Evolutionary conservation across 2,888 invertebrate genomes (phyloP).

Genomic region (Blomia tropicalis): DNA sequence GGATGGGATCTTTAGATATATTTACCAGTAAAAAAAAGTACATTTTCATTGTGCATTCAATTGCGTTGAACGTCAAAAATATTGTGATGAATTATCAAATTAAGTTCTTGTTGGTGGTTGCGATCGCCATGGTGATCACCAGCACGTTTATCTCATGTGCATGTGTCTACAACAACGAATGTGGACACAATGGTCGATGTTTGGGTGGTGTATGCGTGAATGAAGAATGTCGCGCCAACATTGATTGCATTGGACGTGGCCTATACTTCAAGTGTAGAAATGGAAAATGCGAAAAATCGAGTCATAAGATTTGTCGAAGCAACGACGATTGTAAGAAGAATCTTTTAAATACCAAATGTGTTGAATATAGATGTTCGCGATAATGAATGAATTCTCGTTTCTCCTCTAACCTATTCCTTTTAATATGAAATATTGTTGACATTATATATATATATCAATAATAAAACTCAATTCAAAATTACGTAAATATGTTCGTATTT

Average conservation of each 20-base stretch:
- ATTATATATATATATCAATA: too few species aligned
- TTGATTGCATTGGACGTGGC: background rate
- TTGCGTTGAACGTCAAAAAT: background rate
- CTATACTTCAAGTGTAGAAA: slow-evolving; percentile 1
- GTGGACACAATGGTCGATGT: background rate
- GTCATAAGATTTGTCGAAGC: slow-evolving; percentile 1
- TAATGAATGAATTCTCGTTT: too few species aligned
- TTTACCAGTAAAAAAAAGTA: too few species aligned
- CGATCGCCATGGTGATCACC: slow-evolving; percentile 4
- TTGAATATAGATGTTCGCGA: background rate
- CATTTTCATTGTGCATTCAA: too few species aligned
- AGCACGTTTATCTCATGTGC: too few species aligned
- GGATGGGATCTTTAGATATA: too few species aligned
- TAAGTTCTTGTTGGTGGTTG: too few species aligned
- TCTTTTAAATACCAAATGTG: background rate
- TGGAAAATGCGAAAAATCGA: background rate
- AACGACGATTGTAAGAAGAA: slow-evolving; percentile 14
- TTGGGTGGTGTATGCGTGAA: background rate
- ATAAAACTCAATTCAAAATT: too few species aligned
- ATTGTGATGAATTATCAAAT: too few species aligned
- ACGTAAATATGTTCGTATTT: too few species aligned
- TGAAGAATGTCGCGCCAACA: background rate
- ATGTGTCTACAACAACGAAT: background rate
- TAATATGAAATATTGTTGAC: too few species aligned
- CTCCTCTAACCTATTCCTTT: too few species aligned